phyloP scores from a whole-genome alignment of 2,113 vertebrate genomes.

The Erythrocercus mccallii region DNA sequence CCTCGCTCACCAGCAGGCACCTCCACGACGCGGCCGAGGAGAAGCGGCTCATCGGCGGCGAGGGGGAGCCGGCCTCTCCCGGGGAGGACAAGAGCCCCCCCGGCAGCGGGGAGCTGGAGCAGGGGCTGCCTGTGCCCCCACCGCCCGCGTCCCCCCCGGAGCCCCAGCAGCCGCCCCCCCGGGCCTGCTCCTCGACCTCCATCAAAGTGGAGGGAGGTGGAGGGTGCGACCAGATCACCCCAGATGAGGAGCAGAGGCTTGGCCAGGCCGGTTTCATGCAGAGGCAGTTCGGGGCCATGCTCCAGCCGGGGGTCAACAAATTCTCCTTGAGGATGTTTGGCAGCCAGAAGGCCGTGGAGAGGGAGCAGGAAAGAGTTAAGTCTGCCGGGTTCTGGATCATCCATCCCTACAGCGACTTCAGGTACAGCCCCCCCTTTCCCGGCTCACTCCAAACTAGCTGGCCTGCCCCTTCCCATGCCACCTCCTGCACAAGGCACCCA shows the following conservation, averaged over 20 bases:
- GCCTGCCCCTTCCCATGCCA: neutral
- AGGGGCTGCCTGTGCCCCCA: slow-evolving; percentile 58
- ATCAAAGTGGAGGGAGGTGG: slow-evolving; percentile 89
- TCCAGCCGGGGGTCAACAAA: slow-evolving; percentile 99
- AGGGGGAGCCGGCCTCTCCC: slow-evolving; percentile 84
- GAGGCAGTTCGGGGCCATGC: slow-evolving; percentile 95
- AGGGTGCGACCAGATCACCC: slow-evolving; percentile 87
- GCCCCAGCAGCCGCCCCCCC: slow-evolving; percentile 67
- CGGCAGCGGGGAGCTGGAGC: slow-evolving; percentile 70
- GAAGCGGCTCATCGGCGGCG: slow-evolving; percentile 87
- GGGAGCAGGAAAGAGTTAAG: slow-evolving; percentile 96
- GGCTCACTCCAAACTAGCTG: neutral
- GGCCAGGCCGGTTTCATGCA: slow-evolving; percentile 96
- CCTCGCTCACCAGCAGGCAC: slow-evolving; percentile 91
- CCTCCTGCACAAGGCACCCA: neutral
- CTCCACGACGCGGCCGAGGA: slow-evolving; percentile 89
- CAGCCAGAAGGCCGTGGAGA: slow-evolving; percentile 98
- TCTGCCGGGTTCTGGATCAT: slow-evolving; percentile 99
- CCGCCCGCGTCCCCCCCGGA: slow-evolving; percentile 8
- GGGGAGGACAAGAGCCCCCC: slow-evolving; percentile 78
- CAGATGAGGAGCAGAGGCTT: slow-evolving; percentile 88
- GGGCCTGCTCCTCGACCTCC: slow-evolving; percentile 72
- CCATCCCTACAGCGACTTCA: slow-evolving; percentile 99
- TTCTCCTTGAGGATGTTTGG: slow-evolving; percentile 99
- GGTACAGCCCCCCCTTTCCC: slow-evolving; percentile 73